A percentile compares a stretch with the other conserved stretches of the same genome.
phyloP scores from a whole-genome alignment of 2,113 vertebrate species.

The Neogale vison region DNA sequence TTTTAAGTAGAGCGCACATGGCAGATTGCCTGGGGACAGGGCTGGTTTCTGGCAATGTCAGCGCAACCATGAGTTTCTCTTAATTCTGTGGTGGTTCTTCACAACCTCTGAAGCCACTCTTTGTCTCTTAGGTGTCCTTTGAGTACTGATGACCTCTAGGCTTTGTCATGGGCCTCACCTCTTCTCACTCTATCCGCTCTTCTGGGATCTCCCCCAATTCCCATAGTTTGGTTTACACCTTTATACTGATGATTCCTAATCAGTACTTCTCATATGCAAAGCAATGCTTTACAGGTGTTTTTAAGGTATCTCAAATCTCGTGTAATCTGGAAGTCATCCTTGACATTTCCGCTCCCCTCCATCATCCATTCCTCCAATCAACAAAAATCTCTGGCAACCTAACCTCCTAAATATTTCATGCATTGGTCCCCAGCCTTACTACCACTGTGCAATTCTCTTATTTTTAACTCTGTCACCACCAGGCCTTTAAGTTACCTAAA shows the following conservation, averaged over 20 bases:
- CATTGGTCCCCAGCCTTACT: not conserved
- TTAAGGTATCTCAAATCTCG: not conserved
- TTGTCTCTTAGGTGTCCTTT: not conserved
- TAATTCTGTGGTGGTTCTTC: not conserved
- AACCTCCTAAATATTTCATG: not conserved
- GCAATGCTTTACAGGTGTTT: not conserved
- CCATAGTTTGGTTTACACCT: not conserved
- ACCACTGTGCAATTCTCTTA: not conserved
- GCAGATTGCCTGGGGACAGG: not conserved
- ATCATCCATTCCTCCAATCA: not conserved
- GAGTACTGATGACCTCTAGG: not conserved
- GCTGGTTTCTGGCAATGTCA: not conserved
- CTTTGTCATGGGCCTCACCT: not conserved
- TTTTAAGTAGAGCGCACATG: not conserved
- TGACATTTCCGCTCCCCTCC: not conserved
- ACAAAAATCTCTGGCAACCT: not conserved
- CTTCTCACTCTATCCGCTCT: not conserved
- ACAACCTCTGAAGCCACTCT: fast-evolving
- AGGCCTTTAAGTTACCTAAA: not conserved
- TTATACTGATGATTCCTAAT: not conserved
- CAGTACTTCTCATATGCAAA: not conserved
- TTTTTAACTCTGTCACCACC: not conserved
- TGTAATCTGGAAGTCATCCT: not conserved
- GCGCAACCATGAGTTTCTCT: fast-evolving
- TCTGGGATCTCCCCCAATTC: not conserved